A percentile compares a stretch with the other conserved stretches of the same genome.
Evolutionary conservation across 2,888 invertebrate species (phyloP).

Genomic region (Biston betularia): DNA sequence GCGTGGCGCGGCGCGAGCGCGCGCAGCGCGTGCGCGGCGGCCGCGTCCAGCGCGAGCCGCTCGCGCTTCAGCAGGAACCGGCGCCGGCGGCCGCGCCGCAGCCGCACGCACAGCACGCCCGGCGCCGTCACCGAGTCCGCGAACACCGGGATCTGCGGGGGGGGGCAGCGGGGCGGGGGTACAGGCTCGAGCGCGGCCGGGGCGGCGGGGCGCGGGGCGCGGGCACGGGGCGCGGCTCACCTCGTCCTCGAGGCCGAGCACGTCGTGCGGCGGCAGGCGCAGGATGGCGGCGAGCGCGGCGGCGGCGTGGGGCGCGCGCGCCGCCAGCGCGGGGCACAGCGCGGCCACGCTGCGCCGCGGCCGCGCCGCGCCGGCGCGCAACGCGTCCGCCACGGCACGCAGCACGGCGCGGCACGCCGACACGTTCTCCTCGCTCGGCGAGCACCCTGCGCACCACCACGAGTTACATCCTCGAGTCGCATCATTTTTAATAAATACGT

Average conservation of each 20-base stretch:
- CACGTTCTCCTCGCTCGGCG: constrained; percentile 18
- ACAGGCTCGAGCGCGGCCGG: not conserved
- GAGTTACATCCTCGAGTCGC: not conserved
- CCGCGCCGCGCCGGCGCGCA: constrained; percentile 7
- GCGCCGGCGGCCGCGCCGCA: constrained; percentile 49
- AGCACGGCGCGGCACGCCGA: not conserved
- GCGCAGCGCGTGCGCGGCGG: constrained; percentile 48
- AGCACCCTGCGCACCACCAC: constrained; percentile 29
- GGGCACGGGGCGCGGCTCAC: constrained; percentile 45
- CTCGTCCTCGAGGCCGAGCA: constrained; percentile 64
- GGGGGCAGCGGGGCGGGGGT: not conserved
- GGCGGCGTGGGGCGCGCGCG: constrained; percentile 24
- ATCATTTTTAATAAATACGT: no score
- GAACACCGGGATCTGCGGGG: constrained; percentile 52
- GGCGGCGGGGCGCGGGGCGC: not conserved
- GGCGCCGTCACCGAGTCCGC: constrained; percentile 63
- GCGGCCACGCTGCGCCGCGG: constrained; percentile 28
- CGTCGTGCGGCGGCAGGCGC: constrained; percentile 46
- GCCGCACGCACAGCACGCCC: constrained; percentile 51
- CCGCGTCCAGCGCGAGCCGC: constrained; percentile 57
- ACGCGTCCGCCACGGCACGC: constrained; percentile 9
- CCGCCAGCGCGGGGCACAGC: constrained; percentile 61
- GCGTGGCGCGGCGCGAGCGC: constrained; percentile 45
- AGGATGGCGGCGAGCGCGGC: constrained; percentile 54
- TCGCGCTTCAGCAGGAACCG: constrained; percentile 65